Evolutionary conservation across 1,140 invertebrate genomes (phyloP).

Genomic region (Pogonomyrmex barbatus): DNA sequence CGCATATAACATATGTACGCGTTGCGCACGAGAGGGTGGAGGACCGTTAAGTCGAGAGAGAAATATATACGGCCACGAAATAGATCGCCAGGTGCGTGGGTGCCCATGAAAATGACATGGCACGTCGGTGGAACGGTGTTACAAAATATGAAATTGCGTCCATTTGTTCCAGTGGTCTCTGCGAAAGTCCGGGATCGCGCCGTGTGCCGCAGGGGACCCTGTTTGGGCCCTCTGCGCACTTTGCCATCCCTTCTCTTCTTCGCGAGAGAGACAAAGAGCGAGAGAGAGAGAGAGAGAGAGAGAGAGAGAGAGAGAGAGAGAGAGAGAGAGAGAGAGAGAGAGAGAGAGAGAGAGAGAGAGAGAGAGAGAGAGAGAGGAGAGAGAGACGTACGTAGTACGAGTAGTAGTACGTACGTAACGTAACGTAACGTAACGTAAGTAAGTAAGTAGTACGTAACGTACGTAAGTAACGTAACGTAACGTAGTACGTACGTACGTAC

Average conservation of each 20-base stretch:
- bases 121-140: slow-evolving; percentile 69
- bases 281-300: neutral
- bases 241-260: slow-evolving; percentile 26
- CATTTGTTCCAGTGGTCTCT: slow-evolving; percentile 83
- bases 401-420: no score
- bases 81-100: slow-evolving; percentile 82
- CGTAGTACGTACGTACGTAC: no score
- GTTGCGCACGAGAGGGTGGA: slow-evolving; percentile 26
- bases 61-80: slow-evolving; percentile 79
- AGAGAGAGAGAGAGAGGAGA: no score
- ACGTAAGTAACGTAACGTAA: no score
- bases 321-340: no score
- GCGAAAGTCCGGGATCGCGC: slow-evolving; percentile 70
- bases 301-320: slow-evolving; percentile 11
- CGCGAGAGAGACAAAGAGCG: neutral
- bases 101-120: slow-evolving; percentile 65
- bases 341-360: neutral
- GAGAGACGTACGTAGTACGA: no score
- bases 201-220: slow-evolving; percentile 80
- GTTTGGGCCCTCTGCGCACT: slow-evolving; percentile 45
- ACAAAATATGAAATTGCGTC: slow-evolving; percentile 83
- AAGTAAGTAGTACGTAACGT: no score
- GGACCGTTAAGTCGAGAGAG: slow-evolving; percentile 70
- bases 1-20: neutral
- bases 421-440: no score